Percentiles rank a stretch among this genome's conserved stretches.
phyloP scores from a whole-genome alignment of 1,140 invertebrate species.

The Zaprionus africanus region DNA sequence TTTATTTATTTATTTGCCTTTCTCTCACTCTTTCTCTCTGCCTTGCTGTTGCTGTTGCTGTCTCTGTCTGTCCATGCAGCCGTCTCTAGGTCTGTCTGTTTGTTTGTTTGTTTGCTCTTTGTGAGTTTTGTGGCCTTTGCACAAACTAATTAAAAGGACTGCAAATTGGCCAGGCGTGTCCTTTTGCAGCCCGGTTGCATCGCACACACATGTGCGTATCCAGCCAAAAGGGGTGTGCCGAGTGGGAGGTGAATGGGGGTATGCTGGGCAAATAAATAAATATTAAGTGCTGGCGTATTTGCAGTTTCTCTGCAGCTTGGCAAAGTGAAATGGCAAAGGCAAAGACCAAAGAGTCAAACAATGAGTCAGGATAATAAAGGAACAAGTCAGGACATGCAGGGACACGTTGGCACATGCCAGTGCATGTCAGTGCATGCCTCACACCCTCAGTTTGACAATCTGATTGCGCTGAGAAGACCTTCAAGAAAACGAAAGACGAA shows the following conservation, averaged over 20 bases:
- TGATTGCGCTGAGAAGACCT: neutral
- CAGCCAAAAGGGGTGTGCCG: neutral
- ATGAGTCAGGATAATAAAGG: slow-evolving; percentile 18
- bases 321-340: slow-evolving; percentile 38
- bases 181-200: slow-evolving; percentile 14
- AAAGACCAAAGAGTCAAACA: slow-evolving; percentile 27
- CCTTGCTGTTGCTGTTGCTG: neutral
- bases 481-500: neutral
- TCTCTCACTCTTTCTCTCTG: neutral
- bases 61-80: neutral
- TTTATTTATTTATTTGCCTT: slow-evolving; percentile 23
- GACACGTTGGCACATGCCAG: neutral
- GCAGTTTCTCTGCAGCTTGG: slow-evolving; percentile 52
- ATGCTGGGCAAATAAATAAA: slow-evolving; percentile 73
- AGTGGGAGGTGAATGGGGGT: neutral
- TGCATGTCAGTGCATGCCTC: neutral
- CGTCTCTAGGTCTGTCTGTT: slow-evolving; percentile 5
- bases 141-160: slow-evolving; percentile 75
- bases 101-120: slow-evolving; percentile 10
- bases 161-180: slow-evolving; percentile 37
- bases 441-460: neutral
- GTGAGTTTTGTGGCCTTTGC: slow-evolving; percentile 33
- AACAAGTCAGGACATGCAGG: neutral
- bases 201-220: neutral
- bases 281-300: slow-evolving; percentile 70